Evolutionary conservation across 2,113 vertebrate species (phyloP), one percentile per base, ranked within the genome.

Genomic region (Harpagus bidentatus): DNA sequence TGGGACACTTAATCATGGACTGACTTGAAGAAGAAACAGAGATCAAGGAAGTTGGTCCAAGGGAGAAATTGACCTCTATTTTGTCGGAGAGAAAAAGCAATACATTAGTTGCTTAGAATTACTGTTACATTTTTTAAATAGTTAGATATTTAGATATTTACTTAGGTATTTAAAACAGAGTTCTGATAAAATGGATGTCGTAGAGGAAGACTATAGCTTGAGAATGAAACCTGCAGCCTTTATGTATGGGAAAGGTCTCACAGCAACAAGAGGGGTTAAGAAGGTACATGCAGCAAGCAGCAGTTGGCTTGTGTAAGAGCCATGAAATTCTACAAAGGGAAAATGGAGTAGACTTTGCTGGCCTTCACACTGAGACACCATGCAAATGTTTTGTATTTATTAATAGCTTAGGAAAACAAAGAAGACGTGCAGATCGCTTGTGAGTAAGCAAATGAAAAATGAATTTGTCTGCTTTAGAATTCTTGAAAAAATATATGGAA

Each of bases 361-460:
- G 22, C 10, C 23, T 93, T 90, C 47, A 52, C 13, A 4, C 32
- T 16, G 63, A 62, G 11, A 80, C n/a, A n/a, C 45, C 29, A 13
- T 2, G 12, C 2, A 7, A 11, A 4, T 10, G 6, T 6, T 58
- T 80, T 55, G 11, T 42, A 38, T 78, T 92, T 82, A 71, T 42
- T 42, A 61, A 52, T 32, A 40, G 31, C 72, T 95, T 83, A 53
- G 15, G 81, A 48, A 81, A 20, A 50, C 14, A 56, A 77, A 80
- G 52, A 45, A 22, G 21, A 59, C 0, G 1, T 40, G 34, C 31
- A 83, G 28, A 70, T 36, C 34, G 7, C 0, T 9, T 73, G 42
- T 70, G 28, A 50, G 12, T 34, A 58, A 50, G 29, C 22, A 87
- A 87, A 66, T 20, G 47, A 10, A 59, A 67, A 85, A 42, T 10